These are phyloP conservation scores for Drosophila formosana DNA, from an alignment of 2,888 invertebrate genomes.

Conservation along the genomic window DNA sequence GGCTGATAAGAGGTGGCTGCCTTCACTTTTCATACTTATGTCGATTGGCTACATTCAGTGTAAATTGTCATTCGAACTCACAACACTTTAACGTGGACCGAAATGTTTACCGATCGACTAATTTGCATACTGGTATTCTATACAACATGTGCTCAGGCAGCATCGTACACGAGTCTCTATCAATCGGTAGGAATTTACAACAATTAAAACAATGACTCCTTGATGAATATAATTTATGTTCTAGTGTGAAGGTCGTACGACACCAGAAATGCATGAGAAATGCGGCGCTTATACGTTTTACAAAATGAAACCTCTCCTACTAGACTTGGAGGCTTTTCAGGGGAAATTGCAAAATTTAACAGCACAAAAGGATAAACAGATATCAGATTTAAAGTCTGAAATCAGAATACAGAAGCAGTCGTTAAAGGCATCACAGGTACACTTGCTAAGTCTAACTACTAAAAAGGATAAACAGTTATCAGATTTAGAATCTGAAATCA, in stretches of 20 bases:
- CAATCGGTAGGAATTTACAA: not conserved
- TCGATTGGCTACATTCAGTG: not conserved
- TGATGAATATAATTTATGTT: not conserved
- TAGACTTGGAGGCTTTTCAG: not conserved
- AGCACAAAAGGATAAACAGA: not conserved
- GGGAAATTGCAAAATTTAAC: not conserved
- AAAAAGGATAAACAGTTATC: too few species aligned
- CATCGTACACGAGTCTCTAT: not conserved
- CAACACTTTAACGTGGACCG: not conserved
- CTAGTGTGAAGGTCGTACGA: conserved; percentile 1
- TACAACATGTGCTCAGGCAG: not conserved
- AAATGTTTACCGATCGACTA: not conserved
- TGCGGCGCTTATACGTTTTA: conserved; percentile 3
- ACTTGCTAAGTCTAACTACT: too few species aligned
- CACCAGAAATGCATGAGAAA: conserved; percentile 15
- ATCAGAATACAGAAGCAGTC: too few species aligned
- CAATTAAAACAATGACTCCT: not conserved
- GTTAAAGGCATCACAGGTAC: too few species aligned
- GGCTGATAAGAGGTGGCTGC: not conserved
- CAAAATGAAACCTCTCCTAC: conserved; percentile 14
- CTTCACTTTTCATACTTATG: not conserved
- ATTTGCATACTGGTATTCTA: not conserved
- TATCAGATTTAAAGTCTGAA: not conserved
- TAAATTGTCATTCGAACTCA: not conserved
- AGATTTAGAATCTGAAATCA: too few species aligned